Evolutionary conservation across 2,888 invertebrate genomes (phyloP), one percentile per base, ranked within the genome.

Genomic region (Macrosiphum euphorbiae): DNA sequence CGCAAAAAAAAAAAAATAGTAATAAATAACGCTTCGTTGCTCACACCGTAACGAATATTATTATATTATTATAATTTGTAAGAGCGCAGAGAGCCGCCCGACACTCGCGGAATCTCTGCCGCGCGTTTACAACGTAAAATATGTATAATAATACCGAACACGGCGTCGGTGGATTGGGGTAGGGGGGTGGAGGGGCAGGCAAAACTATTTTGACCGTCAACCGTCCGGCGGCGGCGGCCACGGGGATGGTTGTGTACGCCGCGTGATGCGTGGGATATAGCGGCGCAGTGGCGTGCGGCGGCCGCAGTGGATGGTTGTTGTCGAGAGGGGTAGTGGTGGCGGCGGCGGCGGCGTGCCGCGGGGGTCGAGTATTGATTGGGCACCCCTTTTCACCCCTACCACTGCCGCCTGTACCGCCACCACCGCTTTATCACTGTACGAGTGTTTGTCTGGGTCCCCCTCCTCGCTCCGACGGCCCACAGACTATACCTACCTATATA

Each of bases 331-430:
- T 13, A 10, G 52, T 11, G 86, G 52, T 11, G 86, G 4, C 26
- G n/a, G 85, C 61, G 61, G 92, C 10, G 88, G 92, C 52, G 78
- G 67, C 88, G 67, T 67, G 61, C 61, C 78, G 90, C 85, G 93
- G 93, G 93, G 94, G 90, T 90, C n/a, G 94, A 94, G 94, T 94
- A 94, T 94, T 94, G 94, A 94, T 94, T 94, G 94, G 86, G 86
- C 90, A 52, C 67, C 88, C 85, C 92, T 85, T 55, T 20, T 26
- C 92, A 50, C 61, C 89, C 67, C 10, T 5, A 24, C 67, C 50
- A 24, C 86, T 41, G 11, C 89, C 16, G 93, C 52, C 89, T 44
- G 88, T 61, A 35, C 41, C 61, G 88, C 90, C 85, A 13, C 90
- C 86, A 11, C 58, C 55, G 85, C 58, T 47, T 35, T 58, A 93